These are phyloP conservation scores for Micrastur ruficollis DNA, from an alignment of 2,797 vertebrate species.

Conservation along the genomic window DNA sequence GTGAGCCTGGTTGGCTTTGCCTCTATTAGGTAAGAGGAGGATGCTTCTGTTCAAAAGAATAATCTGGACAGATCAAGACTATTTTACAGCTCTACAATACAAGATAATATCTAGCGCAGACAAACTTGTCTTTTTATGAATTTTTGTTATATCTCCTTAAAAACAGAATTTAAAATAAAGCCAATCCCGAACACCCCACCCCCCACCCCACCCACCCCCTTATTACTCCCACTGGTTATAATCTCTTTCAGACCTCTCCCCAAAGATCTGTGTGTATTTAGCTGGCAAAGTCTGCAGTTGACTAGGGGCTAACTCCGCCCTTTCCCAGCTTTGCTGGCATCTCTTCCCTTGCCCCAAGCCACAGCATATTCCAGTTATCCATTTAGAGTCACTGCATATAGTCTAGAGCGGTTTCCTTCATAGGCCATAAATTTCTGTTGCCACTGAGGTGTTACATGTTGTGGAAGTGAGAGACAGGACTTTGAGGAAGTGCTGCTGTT, in stretches of 20 bases:
- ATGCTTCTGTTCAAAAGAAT: neutral
- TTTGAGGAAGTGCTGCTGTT: neutral
- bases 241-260: neutral
- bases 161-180: neutral
- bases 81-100: neutral
- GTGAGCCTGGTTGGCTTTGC: neutral
- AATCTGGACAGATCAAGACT: neutral
- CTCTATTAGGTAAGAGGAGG: neutral
- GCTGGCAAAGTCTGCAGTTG: neutral
- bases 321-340: neutral
- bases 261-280: neutral
- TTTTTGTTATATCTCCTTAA: neutral
- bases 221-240: neutral
- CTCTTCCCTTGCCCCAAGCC: neutral
- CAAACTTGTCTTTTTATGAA: neutral
- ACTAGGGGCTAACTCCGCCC: neutral
- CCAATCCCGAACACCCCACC: neutral
- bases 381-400: neutral
- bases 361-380: neutral
- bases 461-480: neutral
- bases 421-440: neutral
- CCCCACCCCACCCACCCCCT: rapidly evolving
- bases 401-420: neutral
- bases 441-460: neutral
- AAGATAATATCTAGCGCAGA: neutral